phyloP scores from a whole-genome alignment of 2,113 vertebrate species.

The Onychostruthus taczanowskii region DNA sequence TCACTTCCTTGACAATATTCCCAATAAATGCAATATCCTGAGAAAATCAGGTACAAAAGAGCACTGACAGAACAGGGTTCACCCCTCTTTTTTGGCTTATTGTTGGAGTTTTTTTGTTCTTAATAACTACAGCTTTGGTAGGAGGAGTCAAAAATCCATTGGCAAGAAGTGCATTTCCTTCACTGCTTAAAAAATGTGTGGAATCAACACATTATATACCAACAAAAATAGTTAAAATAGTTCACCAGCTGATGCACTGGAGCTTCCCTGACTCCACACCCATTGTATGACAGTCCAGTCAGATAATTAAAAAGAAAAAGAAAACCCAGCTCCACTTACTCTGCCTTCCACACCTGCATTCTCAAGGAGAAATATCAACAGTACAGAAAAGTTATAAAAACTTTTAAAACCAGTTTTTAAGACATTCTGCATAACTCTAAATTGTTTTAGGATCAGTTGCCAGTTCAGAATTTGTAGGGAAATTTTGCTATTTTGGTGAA shows the following conservation, averaged over 20 bases:
- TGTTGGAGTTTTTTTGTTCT: neutral
- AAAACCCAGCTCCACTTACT: neutral
- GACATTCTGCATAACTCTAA: neutral
- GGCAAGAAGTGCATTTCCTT: neutral
- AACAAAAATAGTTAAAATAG: neutral
- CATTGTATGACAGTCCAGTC: neutral
- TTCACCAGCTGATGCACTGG: neutral
- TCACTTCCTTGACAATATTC: neutral
- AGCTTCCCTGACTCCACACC: neutral
- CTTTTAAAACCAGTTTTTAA: neutral
- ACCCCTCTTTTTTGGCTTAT: fast-evolving
- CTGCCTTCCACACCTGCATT: neutral
- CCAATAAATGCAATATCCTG: neutral
- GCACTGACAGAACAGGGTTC: neutral
- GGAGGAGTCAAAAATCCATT: neutral
- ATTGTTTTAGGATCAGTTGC: neutral
- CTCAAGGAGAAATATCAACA: neutral
- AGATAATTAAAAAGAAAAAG: neutral
- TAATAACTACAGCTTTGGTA: neutral
- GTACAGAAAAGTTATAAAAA: neutral
- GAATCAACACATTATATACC: neutral
- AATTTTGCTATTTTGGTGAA: neutral
- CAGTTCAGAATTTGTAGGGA: neutral
- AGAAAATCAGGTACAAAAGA: neutral
- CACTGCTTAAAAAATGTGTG: neutral